Percentiles rank a stretch among this genome's conserved stretches.
phyloP scores from a whole-genome alignment of 1,140 invertebrate genomes.

The Dendrolimus punctatus region DNA sequence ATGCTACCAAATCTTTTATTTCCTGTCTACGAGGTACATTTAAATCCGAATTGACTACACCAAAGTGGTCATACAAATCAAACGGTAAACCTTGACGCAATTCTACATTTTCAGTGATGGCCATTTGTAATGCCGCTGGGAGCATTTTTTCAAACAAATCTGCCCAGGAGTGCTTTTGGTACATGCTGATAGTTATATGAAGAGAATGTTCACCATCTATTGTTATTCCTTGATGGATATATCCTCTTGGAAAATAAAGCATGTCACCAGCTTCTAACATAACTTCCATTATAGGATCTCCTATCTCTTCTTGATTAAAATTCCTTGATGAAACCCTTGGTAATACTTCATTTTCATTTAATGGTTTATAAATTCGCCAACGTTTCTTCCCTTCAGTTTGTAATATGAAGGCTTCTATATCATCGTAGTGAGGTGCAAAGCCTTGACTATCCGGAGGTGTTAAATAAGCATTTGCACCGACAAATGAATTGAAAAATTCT shows the following conservation, averaged over 20 bases:
- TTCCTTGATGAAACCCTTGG: slow-evolving; percentile 89
- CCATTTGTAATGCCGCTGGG: slow-evolving; percentile 82
- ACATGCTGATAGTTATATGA: slow-evolving; percentile 93
- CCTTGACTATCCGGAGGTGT: slow-evolving; percentile 97
- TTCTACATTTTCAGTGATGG: slow-evolving; percentile 79
- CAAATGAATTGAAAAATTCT: slow-evolving; percentile 94
- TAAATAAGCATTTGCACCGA: slow-evolving; percentile 95
- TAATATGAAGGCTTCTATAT: slow-evolving; percentile 98
- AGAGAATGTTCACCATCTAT: slow-evolving; percentile 86
- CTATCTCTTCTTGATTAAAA: slow-evolving; percentile 84
- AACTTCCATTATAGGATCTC: slow-evolving; percentile 86
- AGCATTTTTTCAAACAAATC: slow-evolving; percentile 90
- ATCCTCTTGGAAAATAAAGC: slow-evolving; percentile 93
- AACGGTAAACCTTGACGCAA: slow-evolving; percentile 87
- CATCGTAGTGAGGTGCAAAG: slow-evolving; percentile 98
- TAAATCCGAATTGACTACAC: slow-evolving; percentile 75
- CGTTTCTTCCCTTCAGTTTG: slow-evolving; percentile 97
- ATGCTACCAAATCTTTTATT: slow-evolving; percentile 75
- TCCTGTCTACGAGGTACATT: slow-evolving; percentile 63
- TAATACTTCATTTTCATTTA: slow-evolving; percentile 77
- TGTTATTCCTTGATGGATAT: slow-evolving; percentile 92
- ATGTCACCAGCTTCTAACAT: slow-evolving; percentile 90
- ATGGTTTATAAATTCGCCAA: slow-evolving; percentile 92
- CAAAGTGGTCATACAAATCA: slow-evolving; percentile 83
- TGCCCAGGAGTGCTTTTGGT: slow-evolving; percentile 92